Percentiles rank a stretch among this genome's conserved stretches.
These are phyloP conservation scores for Hydroisotoma schaefferi DNA, from an alignment of 2,888 invertebrate species.

Conservation along the genomic window DNA sequence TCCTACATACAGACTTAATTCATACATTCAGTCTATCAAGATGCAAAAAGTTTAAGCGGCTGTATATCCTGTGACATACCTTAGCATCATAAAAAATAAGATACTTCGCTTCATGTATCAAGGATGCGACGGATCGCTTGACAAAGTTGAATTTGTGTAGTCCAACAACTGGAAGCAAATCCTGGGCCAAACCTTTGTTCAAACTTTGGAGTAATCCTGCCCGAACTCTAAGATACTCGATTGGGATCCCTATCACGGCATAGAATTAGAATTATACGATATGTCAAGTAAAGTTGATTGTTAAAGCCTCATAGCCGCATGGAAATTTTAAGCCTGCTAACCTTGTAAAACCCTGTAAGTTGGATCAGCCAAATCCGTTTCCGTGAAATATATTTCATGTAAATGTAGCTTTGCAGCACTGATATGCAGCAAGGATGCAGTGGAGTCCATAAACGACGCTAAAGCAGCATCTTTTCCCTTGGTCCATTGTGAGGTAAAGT, in stretches of 20 bases:
- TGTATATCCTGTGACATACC: slow-evolving; percentile 6
- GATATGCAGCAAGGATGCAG: slow-evolving; percentile 16
- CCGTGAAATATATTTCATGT: neutral
- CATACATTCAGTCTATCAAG: too few relatives aligned
- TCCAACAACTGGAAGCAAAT: slow-evolving; percentile 9
- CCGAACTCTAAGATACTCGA: neutral
- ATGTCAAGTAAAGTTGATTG: too few relatives aligned
- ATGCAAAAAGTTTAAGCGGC: too few relatives aligned
- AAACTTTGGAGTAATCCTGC: neutral
- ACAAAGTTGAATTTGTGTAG: slow-evolving; percentile 5
- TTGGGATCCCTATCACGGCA: neutral
- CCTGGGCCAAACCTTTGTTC: neutral
- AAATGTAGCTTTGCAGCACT: slow-evolving; percentile 18
- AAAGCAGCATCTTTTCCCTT: slow-evolving; percentile 23
- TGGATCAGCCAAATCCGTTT: neutral
- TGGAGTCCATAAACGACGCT: slow-evolving; percentile 17
- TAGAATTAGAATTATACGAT: too few relatives aligned
- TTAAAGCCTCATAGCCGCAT: too few relatives aligned
- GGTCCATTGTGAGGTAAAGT: slow-evolving; percentile 16
- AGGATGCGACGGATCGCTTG: slow-evolving; percentile 11
- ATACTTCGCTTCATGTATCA: slow-evolving; percentile 20
- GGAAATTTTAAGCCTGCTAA: too few relatives aligned
- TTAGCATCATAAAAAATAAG: slow-evolving; percentile 22
- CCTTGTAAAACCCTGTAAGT: neutral
- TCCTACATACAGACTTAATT: neutral